A percentile compares a stretch with the other conserved stretches of the same genome.
These are phyloP conservation scores for Melipona beecheii DNA, from an alignment of 2,888 invertebrate genomes.

Conservation along the genomic window DNA sequence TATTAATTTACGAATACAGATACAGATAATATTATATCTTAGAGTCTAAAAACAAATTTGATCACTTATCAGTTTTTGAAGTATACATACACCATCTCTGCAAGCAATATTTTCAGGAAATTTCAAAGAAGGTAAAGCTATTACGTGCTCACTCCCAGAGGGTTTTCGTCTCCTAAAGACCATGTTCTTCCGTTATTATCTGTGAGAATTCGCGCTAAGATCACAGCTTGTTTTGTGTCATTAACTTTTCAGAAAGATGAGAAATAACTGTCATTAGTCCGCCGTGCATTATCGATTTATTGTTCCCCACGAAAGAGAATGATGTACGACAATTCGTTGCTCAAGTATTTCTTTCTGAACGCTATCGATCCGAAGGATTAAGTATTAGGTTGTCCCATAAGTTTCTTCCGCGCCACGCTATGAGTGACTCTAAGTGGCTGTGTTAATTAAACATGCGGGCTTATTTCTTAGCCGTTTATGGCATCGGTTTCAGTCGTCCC, in stretches of 20 bases:
- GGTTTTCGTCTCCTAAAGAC: neutral
- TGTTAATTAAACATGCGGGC: too few relatives aligned
- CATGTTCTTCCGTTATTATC: neutral
- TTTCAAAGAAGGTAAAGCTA: neutral
- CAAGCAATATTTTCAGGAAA: neutral
- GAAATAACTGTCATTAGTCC: neutral
- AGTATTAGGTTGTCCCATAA: too few relatives aligned
- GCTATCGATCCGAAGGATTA: neutral
- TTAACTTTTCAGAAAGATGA: neutral
- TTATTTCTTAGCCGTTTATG: too few relatives aligned
- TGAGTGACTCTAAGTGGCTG: too few relatives aligned
- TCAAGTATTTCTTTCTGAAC: neutral
- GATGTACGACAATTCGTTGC: slow-evolving; percentile 43
- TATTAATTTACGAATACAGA: too few relatives aligned
- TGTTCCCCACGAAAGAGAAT: slow-evolving; percentile 3
- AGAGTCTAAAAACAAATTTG: neutral
- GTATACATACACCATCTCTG: neutral
- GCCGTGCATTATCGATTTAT: neutral
- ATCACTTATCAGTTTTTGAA: neutral
- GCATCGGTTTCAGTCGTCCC: too few relatives aligned
- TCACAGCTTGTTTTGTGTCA: neutral
- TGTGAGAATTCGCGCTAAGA: neutral
- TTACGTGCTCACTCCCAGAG: neutral
- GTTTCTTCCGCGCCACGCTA: too few relatives aligned
- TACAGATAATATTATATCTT: neutral